Evolutionary conservation across 2,888 invertebrate genomes (phyloP), one percentile per base, ranked within the genome.

Genomic region (Dinocampus coccinellae): DNA sequence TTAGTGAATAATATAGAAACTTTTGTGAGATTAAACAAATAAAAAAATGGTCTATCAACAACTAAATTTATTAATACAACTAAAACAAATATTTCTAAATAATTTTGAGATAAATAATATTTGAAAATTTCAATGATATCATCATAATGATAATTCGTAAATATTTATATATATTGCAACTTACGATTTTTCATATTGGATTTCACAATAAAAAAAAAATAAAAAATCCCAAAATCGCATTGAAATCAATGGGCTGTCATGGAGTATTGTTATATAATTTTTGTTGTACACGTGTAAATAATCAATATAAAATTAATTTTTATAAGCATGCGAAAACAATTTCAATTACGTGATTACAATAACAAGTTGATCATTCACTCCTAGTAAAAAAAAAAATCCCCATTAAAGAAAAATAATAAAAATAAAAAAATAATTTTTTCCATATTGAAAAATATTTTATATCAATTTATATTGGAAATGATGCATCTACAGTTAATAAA

Each of bases 291-390:
- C n/a, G 11, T 22, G 3, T 13, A 13, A 3, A 55, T 11, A n/a
- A 7, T 29, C 3, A 47, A n/a, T 47, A 3, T n/a, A 24, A n/a
- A 55, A 24, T 26, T 10, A 26, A 55, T 55, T 55, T 26, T 24
- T 26, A 55, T 58, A 29, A 58, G 10, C 58, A 58, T 58, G 58
- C 58, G 58, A 58, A 58, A 58, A 58, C 20, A n/a, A 33, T 34
- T 33, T 16, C 16, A 58, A 58, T 13, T 7, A n/a, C 47, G 16
- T 16, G 16, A n/a, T n/a, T 47, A 47, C 47, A 47, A 47, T n/a
- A 1, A 47, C 20, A 16, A 47, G 16, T 20, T n/a, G 47, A 47
- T 7, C 16, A 47, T 47, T 16, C 16, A 16, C 16, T 47, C 47
- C 47, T 47, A 47, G 47, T 16, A 6, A 47, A n/a, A n/a, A n/a